A percentile compares a stretch with the other conserved stretches of the same genome.
phyloP scores from a whole-genome alignment of 2,888 invertebrate species.

The Coleophora deauratella region DNA sequence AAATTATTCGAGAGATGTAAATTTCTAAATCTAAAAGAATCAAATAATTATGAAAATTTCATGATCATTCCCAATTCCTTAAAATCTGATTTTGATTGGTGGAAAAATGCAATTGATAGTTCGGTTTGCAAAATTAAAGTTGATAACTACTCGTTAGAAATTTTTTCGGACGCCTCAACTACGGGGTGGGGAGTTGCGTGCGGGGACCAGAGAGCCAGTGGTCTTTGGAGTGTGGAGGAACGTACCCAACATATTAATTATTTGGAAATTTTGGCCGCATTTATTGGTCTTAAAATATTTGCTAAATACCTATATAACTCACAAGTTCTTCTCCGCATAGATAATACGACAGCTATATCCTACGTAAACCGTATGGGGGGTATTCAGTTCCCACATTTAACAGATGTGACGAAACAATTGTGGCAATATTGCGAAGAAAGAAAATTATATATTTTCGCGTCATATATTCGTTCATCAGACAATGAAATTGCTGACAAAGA shows the following conservation, averaged over 20 bases:
- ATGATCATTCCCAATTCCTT: slow-evolving; percentile 1
- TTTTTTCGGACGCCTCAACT: slow-evolving; percentile 19
- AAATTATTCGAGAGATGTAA: slow-evolving; percentile 20
- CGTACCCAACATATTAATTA: slow-evolving; percentile 13
- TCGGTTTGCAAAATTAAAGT: neutral
- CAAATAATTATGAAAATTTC: slow-evolving; percentile 11
- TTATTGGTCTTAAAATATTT: slow-evolving; percentile 19
- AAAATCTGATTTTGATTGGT: slow-evolving; percentile 8
- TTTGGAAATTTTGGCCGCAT: slow-evolving; percentile 19
- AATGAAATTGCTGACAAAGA: slow-evolving; percentile 6
- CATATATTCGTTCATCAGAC: slow-evolving; percentile 4
- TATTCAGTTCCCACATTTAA: slow-evolving; percentile 5
- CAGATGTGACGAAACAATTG: neutral
- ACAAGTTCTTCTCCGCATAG: slow-evolving; percentile 3
- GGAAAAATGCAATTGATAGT: neutral
- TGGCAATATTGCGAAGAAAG: slow-evolving; percentile 4
- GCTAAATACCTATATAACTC: slow-evolving; percentile 10
- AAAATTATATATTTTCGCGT: slow-evolving; percentile 1
- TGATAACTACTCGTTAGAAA: neutral
- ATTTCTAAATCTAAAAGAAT: slow-evolving; percentile 10
- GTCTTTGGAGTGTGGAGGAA: slow-evolving; percentile 7
- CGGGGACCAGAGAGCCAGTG: slow-evolving; percentile 10
- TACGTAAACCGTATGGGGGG: slow-evolving; percentile 19
- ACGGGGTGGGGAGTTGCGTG: slow-evolving; percentile 19
- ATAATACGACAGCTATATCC: slow-evolving; percentile 18